These are phyloP conservation scores for Genyomyrus donnyi DNA, from an alignment of 2,113 vertebrate species.

Conservation along the genomic window DNA sequence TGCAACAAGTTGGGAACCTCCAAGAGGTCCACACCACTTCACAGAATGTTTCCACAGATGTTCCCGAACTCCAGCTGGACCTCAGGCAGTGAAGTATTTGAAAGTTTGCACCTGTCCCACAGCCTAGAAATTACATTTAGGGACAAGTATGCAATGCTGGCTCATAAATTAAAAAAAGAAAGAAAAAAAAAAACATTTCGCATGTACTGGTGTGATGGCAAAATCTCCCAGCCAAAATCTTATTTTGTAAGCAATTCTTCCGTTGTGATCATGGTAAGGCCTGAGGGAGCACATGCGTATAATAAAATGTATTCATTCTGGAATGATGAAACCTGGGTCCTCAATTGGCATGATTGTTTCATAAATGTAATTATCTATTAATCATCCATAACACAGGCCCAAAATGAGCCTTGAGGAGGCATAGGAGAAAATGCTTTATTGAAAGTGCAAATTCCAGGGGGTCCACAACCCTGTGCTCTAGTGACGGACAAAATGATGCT, in stretches of 20 bases:
- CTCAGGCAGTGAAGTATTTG: neutral
- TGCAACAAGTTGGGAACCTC: no score
- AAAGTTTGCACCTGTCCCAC: neutral
- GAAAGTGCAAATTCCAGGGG: neutral
- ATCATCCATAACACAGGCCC: neutral
- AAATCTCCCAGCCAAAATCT: neutral
- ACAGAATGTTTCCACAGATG: neutral
- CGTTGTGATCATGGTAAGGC: neutral
- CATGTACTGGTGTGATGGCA: neutral
- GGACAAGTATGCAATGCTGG: neutral
- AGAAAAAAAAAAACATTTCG: neutral
- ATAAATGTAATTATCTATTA: neutral
- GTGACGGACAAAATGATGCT: neutral
- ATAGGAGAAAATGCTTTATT: neutral
- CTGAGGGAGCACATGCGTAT: neutral
- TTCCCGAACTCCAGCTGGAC: neutral
- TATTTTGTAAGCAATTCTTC: neutral
- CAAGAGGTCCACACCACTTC: no score
- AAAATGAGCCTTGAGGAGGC: neutral
- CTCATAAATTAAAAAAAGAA: neutral
- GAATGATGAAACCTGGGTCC: neutral
- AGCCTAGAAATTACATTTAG: neutral
- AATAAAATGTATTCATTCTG: neutral
- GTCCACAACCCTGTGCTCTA: neutral
- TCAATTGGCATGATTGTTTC: neutral